phyloP scores from a whole-genome alignment of 2,888 invertebrate genomes.

The Netelia inedita region DNA sequence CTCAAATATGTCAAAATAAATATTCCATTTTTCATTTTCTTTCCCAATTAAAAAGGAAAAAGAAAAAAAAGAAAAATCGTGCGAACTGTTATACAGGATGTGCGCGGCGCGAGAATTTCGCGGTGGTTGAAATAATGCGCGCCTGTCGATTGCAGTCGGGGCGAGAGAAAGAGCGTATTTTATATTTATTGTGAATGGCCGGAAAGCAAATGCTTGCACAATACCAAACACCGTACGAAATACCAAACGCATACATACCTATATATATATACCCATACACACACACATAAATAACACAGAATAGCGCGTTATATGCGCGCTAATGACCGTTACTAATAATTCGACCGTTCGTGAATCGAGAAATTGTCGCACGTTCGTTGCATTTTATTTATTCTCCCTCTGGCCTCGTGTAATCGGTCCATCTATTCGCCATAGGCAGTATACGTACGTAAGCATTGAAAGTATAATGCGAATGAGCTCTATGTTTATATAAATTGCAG shows the following conservation, averaged over 20 bases:
- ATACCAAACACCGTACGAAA: slow-evolving; percentile 9
- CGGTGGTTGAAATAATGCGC: slow-evolving; percentile 19
- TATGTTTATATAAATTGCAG: slow-evolving; percentile 1
- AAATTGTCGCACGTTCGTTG: slow-evolving; percentile 41
- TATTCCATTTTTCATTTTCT: not conserved
- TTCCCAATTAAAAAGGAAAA: slow-evolving; percentile 4
- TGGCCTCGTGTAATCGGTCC: slow-evolving; percentile 4
- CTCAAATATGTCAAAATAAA: not conserved
- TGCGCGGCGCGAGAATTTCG: slow-evolving; percentile 30
- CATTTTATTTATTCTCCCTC: slow-evolving; percentile 25
- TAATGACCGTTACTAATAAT: slow-evolving; percentile 55
- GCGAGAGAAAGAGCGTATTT: not conserved
- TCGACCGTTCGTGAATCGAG: slow-evolving; percentile 37
- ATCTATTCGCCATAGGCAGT: not conserved
- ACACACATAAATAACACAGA: slow-evolving; percentile 3
- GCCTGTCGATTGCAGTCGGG: not conserved
- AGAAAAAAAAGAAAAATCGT: too few species aligned
- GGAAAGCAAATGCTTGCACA: slow-evolving; percentile 38
- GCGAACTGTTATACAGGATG: slow-evolving; percentile 40
- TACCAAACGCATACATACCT: not conserved
- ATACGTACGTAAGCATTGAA: slow-evolving; percentile 31
- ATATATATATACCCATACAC: not conserved
- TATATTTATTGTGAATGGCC: slow-evolving; percentile 32
- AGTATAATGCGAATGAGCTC: slow-evolving; percentile 31
- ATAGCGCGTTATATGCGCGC: slow-evolving; percentile 39